Evolutionary conservation across 2,888 invertebrate genomes (phyloP), one percentile per base, ranked within the genome.

Genomic region (Alitta virens): DNA sequence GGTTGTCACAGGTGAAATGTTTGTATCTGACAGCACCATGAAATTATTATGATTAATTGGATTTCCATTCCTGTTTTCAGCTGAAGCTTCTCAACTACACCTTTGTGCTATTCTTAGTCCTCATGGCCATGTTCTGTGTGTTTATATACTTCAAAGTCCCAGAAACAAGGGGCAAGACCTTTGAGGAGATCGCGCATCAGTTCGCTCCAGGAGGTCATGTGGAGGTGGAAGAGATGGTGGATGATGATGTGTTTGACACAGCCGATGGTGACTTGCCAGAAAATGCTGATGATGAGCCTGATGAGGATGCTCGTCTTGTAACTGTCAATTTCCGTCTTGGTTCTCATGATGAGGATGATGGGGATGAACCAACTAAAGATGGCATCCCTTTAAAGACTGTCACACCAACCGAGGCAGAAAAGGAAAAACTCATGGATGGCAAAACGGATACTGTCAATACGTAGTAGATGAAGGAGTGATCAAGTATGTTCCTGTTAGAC

Each of bases 181-280:
- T 81, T 65, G 81, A 81, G 53, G 80, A 81, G 63, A 77, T 81
- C 23, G 88, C 94, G 14, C 67, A 66, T 49, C 56, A 66, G 62
- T 69, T 66, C 63, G 62, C 67, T 3, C 69, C 69, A 1, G 69
- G 69, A 1, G 63, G 33, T 24, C 58, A 63, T n/a, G 25, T 69
- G 12, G 69, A 69, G 53, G 69, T 69, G n/a, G 69, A 68, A 43
- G 63, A 68, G 56, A 24, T 60, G 55, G 42, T 55, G 21, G 60
- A 63, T 21, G 59, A 63, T 16, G 38, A 53, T 55, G 46, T 46
- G 7, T 46, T 46, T 46, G 46, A 16, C n/a, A 21, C n/a, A 7
- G 21, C 3, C n/a, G 18, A 7, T 12, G 46, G n/a, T 18, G 7
- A 9, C 5, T 3, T 3, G 21, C 7, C 46, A 5, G 46, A 46